A percentile compares a stretch with the other conserved stretches of the same genome.
Evolutionary conservation across 2,113 vertebrate species (phyloP).

Genomic region (Melozone crissalis): DNA sequence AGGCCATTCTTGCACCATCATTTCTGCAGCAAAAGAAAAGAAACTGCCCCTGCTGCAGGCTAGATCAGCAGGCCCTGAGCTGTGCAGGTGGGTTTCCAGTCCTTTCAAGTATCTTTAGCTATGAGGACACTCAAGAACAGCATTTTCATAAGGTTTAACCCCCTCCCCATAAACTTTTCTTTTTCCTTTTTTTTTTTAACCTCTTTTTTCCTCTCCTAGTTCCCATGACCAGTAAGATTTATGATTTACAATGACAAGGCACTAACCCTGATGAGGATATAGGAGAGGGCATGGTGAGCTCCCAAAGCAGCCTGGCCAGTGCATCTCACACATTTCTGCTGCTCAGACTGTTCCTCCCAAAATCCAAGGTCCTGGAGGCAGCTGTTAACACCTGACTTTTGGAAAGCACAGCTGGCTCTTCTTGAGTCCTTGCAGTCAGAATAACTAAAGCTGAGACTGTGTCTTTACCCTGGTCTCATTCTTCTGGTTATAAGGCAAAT

Average conservation of each 20-base stretch:
- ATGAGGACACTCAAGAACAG: background rate
- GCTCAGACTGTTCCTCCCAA: background rate
- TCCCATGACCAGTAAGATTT: background rate
- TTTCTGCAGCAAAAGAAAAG: background rate
- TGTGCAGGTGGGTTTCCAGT: background rate
- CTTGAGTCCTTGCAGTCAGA: background rate
- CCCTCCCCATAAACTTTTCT: background rate
- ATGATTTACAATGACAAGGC: background rate
- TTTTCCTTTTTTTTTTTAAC: background rate
- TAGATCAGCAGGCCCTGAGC: background rate
- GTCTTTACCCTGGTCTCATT: background rate
- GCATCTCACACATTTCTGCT: background rate
- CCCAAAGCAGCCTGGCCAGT: background rate
- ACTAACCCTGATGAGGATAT: background rate
- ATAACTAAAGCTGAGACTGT: background rate
- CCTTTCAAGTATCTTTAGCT: background rate
- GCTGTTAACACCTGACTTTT: background rate
- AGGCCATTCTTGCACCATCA: background rate
- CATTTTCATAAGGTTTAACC: background rate
- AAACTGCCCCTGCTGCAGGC: background rate
- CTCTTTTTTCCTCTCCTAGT: background rate
- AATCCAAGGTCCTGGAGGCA: background rate
- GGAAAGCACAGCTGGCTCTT: background rate
- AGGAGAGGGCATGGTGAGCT: background rate
- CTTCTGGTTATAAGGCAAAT: background rate